A percentile compares a stretch with the other conserved stretches of the same genome.
Conservation (phyloP, 1,140 invertebrate genomes). For the Magallana ariakensis region DNA sequence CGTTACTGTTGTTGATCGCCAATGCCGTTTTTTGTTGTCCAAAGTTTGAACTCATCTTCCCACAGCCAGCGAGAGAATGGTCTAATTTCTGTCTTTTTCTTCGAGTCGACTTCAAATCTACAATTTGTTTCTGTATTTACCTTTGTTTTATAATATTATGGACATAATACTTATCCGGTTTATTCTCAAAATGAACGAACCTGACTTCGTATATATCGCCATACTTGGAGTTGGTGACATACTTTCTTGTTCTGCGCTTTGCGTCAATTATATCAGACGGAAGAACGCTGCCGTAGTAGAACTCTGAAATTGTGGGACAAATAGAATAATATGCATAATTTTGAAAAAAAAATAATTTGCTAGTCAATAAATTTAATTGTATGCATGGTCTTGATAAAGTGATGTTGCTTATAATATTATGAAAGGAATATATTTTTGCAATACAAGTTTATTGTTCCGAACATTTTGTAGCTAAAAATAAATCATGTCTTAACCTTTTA, state of each 20-base stretch:
- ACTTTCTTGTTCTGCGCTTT: constrained; percentile 59
- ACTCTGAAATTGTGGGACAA: constrained; percentile 57
- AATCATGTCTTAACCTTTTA: not conserved
- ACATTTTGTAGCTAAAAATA: not conserved
- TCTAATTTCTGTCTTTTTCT: not conserved
- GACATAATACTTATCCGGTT: not conserved
- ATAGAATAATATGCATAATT: not conserved
- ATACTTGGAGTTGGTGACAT: constrained; percentile 68
- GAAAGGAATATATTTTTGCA: no score
- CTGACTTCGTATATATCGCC: constrained; percentile 69
- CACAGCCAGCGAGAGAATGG: constrained; percentile 61
- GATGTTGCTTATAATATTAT: no score
- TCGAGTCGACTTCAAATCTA: constrained; percentile 1
- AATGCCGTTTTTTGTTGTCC: constrained; percentile 52
- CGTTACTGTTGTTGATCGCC: not conserved
- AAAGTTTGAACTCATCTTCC: constrained; percentile 66
- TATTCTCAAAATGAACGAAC: constrained; percentile 35
- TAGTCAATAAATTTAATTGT: not conserved
- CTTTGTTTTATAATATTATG: not conserved
- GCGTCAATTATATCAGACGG: constrained; percentile 56
- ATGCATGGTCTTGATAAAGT: not conserved
- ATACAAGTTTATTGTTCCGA: no score
- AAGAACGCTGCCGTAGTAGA: constrained; percentile 62
- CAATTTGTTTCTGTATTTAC: not conserved
- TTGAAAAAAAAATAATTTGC: not conserved